Evolutionary conservation across 2,113 vertebrate genomes (phyloP).

Genomic region (Scytalopus superciliaris): DNA sequence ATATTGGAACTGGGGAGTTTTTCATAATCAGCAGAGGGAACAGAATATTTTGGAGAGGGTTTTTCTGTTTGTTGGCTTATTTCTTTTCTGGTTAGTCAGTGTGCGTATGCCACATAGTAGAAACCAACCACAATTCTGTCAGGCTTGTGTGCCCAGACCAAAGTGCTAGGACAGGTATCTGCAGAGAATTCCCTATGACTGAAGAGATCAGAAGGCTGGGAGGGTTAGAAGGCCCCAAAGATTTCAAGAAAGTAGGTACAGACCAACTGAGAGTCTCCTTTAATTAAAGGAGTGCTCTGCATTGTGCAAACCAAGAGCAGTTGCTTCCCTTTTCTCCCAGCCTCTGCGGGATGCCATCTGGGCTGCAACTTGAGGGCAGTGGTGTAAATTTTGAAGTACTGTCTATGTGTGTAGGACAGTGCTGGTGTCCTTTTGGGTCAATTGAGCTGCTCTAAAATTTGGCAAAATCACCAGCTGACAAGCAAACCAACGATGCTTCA

Average conservation of each 20-base stretch:
- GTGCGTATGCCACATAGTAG: too few relatives aligned
- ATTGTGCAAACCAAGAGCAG: not conserved
- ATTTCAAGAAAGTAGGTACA: not conserved
- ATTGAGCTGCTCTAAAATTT: not conserved
- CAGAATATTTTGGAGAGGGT: not conserved
- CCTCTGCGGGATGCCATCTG: not conserved
- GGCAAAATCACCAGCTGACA: not conserved
- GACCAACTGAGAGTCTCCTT: not conserved
- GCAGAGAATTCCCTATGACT: not conserved
- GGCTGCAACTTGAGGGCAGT: not conserved
- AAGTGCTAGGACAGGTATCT: not conserved
- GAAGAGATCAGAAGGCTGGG: not conserved
- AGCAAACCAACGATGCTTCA: not conserved
- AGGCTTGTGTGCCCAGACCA: not conserved
- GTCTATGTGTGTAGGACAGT: not conserved
- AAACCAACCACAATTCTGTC: not conserved
- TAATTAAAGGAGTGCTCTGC: not conserved
- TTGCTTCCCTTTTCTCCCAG: not conserved
- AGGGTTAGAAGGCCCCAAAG: not conserved
- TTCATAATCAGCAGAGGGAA: not conserved
- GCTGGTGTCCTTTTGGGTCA: not conserved
- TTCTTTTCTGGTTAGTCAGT: not conserved
- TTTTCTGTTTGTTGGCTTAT: not conserved
- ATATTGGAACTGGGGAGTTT: not conserved
- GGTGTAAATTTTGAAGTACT: not conserved